A percentile compares a stretch with the other conserved stretches of the same genome.
These are phyloP conservation scores for Temnothorax longispinosus DNA, from an alignment of 1,140 invertebrate species.

Conservation along the genomic window DNA sequence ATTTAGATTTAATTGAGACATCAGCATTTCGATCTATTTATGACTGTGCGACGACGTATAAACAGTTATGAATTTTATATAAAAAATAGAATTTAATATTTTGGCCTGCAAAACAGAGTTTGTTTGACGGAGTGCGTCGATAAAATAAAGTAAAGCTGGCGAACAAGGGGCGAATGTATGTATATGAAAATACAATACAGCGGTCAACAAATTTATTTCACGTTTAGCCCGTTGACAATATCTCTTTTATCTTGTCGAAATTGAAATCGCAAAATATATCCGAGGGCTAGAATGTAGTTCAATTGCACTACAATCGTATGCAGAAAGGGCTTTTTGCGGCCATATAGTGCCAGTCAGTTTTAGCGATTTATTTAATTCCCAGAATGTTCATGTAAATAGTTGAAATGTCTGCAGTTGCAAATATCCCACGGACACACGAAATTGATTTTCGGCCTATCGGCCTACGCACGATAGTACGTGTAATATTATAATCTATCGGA, in stretches of 20 bases:
- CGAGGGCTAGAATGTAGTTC: background rate
- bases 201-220: slow-evolving; percentile 54
- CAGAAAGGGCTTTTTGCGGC: slow-evolving; percentile 29
- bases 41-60: background rate
- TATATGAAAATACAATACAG: slow-evolving; percentile 51
- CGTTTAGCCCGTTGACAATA: slow-evolving; percentile 52
- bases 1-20: slow-evolving; percentile 21
- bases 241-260: slow-evolving; percentile 56
- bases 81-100: slow-evolving; percentile 53
- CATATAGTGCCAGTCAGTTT: slow-evolving; percentile 9
- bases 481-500: background rate
- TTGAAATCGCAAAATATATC: slow-evolving; percentile 55
- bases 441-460: background rate
- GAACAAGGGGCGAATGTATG: background rate
- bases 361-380: slow-evolving; percentile 35
- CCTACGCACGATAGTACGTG: no score
- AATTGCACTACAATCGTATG: background rate
- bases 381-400: slow-evolving; percentile 19
- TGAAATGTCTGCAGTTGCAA: slow-evolving; percentile 18
- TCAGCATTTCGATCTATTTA: background rate
- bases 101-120: slow-evolving; percentile 6
- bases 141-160: slow-evolving; percentile 40
- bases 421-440: slow-evolving; percentile 10
- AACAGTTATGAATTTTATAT: slow-evolving; percentile 26
- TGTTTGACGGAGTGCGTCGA: slow-evolving; percentile 36